Evolutionary conservation across 2,113 vertebrate genomes (phyloP), one percentile per base, ranked within the genome.

Genomic region (Oryzias melastigma): DNA sequence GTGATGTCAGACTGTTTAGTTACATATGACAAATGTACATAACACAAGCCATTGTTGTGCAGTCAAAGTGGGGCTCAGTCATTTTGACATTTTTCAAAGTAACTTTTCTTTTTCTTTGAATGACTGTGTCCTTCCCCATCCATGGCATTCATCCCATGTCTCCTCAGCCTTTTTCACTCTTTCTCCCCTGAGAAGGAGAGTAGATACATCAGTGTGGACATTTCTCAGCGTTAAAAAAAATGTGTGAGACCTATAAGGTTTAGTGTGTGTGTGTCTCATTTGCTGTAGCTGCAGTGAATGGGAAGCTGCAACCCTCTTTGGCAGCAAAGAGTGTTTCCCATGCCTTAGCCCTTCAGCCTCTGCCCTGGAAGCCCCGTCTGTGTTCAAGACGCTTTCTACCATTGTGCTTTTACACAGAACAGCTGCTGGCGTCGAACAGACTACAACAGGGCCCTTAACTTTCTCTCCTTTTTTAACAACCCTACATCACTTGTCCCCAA

Each of bases 271-370:
- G 74, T 84, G 47, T 58, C 86, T 86, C 77, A 81, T 78, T 89
- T 89, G 85, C 85, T 87, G 82, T 90, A 88, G 89, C 75, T 90
- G 78, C 91, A 83, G 82, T 94, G 90, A 95, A 94, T 92, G 93
- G 91, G 91, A 90, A 92, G 93, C 92, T 90, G 92, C 92, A 87
- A 93, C 90, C 92, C 92, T 95, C 85, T 92, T 94, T 96, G 93
- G 93, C 94, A 95, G 92, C 90, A 82, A 91, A 89, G 89, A 93
- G 91, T 89, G 94, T 95, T 95, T 96, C 94, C 94, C 94, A 94
- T 92, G 93, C 93, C 85, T 94, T 95, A 65, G 72, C 91, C 92
- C 91, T 91, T 10, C 54, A 92, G 92, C 93, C 92, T 92, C 90
- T 93, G 86, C 20, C 87, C 92, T 90, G 90, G 91, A 92, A 95